These are phyloP conservation scores for human DNA, from an alignment of 2,113 vertebrate species.

Conservation along the genomic window DNA sequence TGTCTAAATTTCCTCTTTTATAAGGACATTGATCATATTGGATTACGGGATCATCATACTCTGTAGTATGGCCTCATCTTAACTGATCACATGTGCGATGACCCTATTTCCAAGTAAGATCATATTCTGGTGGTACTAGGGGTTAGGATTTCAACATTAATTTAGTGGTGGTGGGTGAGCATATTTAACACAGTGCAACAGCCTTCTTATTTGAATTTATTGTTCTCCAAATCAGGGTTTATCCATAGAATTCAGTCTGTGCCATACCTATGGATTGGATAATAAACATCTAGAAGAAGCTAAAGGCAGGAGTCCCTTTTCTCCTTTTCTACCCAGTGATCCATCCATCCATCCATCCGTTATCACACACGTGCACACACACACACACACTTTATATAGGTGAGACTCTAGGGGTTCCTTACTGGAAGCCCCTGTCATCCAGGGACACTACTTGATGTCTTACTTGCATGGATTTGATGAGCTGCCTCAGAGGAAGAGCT, in stretches of 20 bases:
- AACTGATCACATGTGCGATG: background rate
- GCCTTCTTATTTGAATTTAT: background rate
- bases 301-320: background rate
- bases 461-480: background rate
- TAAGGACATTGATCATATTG: background rate
- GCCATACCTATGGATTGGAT: background rate
- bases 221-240: background rate
- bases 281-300: background rate
- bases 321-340: background rate
- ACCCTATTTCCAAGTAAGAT: background rate
- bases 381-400: background rate
- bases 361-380: background rate
- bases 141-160: background rate
- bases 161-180: background rate
- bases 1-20: background rate
- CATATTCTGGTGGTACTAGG: background rate
- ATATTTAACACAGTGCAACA: background rate
- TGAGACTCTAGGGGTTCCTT: background rate
- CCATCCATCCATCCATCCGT: background rate
- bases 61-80: background rate
- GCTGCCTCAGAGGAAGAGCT: background rate
- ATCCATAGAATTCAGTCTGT: background rate
- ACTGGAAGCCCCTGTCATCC: background rate
- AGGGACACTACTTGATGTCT: background rate
- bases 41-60: background rate